Conservation (phyloP, 2,888 invertebrate species). For the Clostera curtula region DNA sequence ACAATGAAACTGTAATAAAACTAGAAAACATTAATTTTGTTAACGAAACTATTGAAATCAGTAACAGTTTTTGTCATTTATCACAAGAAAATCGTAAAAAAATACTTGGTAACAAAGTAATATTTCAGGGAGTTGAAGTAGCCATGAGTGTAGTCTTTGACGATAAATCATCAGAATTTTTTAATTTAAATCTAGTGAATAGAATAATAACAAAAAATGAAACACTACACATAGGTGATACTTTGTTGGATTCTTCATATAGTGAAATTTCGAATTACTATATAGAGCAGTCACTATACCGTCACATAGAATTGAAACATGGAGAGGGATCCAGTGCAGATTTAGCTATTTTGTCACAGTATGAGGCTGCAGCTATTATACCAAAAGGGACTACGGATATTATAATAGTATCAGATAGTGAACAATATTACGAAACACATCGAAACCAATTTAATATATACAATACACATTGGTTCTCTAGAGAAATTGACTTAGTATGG, state of each 20-base stretch:
- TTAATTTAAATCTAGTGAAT: slow-evolving; percentile 9
- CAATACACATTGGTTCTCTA: slow-evolving; percentile 16
- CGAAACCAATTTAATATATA: not conserved
- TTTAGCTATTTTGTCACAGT: not conserved
- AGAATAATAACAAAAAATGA: slow-evolving; percentile 10
- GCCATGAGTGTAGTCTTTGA: slow-evolving; percentile 3
- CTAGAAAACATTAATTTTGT: not conserved
- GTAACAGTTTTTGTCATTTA: slow-evolving; percentile 8
- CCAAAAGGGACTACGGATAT: slow-evolving; percentile 5
- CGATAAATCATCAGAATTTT: slow-evolving; percentile 4
- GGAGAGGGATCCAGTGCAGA: not conserved
- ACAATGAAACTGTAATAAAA: not conserved
- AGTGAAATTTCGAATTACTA: slow-evolving; percentile 9
- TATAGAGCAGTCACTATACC: slow-evolving; percentile 9
- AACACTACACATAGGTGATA: slow-evolving; percentile 7
- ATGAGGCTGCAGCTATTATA: not conserved
- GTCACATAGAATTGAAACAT: slow-evolving; percentile 8
- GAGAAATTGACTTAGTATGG: slow-evolving; percentile 6
- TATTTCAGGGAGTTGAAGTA: slow-evolving; percentile 12
- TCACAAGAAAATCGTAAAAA: slow-evolving; percentile 2
- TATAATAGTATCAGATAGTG: slow-evolving; percentile 9
- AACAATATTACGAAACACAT: slow-evolving; percentile 4
- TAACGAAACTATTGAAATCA: slow-evolving; percentile 4
- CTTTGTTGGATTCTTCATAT: slow-evolving; percentile 7
- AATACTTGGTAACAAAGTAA: slow-evolving; percentile 9